Evolutionary conservation across 1,140 invertebrate genomes (phyloP).

Genomic region (Cyclina sinensis): DNA sequence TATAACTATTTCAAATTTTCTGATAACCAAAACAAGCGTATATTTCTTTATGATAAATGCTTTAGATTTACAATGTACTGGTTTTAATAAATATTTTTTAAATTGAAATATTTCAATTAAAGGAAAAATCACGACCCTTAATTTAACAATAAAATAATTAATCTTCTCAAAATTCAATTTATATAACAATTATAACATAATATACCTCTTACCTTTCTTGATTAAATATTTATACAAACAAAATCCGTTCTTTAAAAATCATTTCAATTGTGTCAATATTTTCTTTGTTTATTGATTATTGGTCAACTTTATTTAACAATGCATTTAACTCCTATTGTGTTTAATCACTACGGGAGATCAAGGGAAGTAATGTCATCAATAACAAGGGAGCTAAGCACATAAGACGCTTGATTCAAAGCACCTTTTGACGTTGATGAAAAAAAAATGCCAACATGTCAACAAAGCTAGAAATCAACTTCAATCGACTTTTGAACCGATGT

Average conservation of each 20-base stretch:
- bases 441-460: conserved; percentile 79
- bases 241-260: conserved; percentile 49
- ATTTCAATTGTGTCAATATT: conserved; percentile 33
- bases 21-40: too few species aligned
- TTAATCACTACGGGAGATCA: conserved; percentile 62
- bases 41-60: too few species aligned
- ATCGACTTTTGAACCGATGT: conserved; percentile 82
- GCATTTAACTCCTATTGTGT: conserved; percentile 56
- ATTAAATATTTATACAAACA: conserved; percentile 8
- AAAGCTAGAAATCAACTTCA: conserved; percentile 85
- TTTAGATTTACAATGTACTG: too few species aligned
- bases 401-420: neutral
- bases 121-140: too few species aligned
- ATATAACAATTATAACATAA: too few species aligned
- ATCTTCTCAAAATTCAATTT: too few species aligned
- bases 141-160: too few species aligned
- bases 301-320: neutral
- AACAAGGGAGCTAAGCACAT: neutral
- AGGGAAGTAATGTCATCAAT: conserved; percentile 24
- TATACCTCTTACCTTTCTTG: conserved; percentile 3
- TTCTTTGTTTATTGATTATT: conserved; percentile 61
- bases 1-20: too few species aligned
- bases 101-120: too few species aligned
- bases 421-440: conserved; percentile 4
- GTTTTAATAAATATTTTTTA: too few species aligned